phyloP scores from a whole-genome alignment of 1,140 invertebrate genomes.

The Pantala flavescens region DNA sequence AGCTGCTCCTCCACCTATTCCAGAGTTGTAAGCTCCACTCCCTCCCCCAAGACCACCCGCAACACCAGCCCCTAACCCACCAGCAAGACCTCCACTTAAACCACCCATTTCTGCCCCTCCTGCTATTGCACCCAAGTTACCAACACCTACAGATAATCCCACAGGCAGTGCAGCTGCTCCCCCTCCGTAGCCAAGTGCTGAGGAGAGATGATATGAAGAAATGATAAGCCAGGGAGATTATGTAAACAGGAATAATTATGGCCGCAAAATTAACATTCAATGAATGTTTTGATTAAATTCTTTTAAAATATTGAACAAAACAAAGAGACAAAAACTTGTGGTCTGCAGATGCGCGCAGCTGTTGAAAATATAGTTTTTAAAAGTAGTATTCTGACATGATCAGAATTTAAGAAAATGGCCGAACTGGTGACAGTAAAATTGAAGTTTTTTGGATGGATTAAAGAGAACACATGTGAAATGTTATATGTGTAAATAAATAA shows the following conservation, averaged over 20 bases:
- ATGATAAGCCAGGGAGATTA: neutral
- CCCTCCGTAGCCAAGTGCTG: constrained; percentile 4
- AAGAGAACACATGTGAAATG: too few relatives aligned
- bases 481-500: too few relatives aligned
- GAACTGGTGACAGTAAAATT: too few relatives aligned
- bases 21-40: constrained; percentile 20
- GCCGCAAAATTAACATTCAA: too few relatives aligned
- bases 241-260: neutral
- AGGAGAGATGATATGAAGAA: neutral
- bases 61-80: constrained; percentile 22
- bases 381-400: too few relatives aligned
- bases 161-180: constrained; percentile 14
- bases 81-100: constrained; percentile 20
- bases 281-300: constrained; percentile 13
- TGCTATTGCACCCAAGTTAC: constrained; percentile 20
- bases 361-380: too few relatives aligned
- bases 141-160: constrained; percentile 17
- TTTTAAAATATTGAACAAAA: too few relatives aligned
- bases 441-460: too few relatives aligned
- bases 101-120: constrained; percentile 20
- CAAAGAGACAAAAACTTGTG: too few relatives aligned
- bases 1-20: constrained; percentile 26
- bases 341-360: too few relatives aligned
- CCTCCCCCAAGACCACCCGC: constrained; percentile 22
- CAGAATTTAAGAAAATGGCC: too few relatives aligned